Base-by-base conservation (phyloP, 2,888 invertebrate genomes). In the Omphaloscelis lunosa region DNA sequence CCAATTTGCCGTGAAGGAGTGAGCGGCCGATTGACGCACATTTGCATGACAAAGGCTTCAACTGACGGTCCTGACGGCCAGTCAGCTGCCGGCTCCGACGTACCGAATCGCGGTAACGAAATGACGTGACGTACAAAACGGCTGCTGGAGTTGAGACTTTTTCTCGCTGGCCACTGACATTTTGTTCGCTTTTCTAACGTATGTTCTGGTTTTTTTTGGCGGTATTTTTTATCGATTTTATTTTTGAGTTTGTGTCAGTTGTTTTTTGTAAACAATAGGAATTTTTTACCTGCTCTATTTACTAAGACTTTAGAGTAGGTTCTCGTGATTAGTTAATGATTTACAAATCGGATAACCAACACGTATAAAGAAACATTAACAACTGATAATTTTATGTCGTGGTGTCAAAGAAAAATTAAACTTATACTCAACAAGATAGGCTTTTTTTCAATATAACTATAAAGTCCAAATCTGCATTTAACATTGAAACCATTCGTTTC, bases 41-140 rank as follows among this genome's bases (percentile, higher is more conserved):
- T 91, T 91, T 90, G 84, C 90, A 91, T 91, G 80, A 89, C 90
- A 91, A 91, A 91, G 85, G 81, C 62, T 27, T 12, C 63, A 61
- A 58, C 68, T 58, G 41, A 63, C 81, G 77, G 77, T 58, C 23
- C 45, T 69, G 71, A 61, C 45, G 71, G 58, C 77, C 53, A 45
- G 17, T 39, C 56, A 20, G 27, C 51, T 58, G 75, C 39, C 45
- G 59, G 51, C 17, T 48, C 39, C 75, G 75, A 73, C 82, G 80
- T 84, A 62, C 72, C 81, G 58, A 58, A 62, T 70, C 62, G 72
- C 58, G 9, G 62, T 82, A 83, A 74, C 78, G 65, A 70, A 75
- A 76, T 77, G 77, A 81, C 77, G 39, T 72, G 72, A 81, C 62
- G 70, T 45, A 17, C 29, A 41, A 80, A 73, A 80, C 23, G 56